phyloP scores from a whole-genome alignment of 2,888 invertebrate genomes.

The Eupeodes luniger region DNA sequence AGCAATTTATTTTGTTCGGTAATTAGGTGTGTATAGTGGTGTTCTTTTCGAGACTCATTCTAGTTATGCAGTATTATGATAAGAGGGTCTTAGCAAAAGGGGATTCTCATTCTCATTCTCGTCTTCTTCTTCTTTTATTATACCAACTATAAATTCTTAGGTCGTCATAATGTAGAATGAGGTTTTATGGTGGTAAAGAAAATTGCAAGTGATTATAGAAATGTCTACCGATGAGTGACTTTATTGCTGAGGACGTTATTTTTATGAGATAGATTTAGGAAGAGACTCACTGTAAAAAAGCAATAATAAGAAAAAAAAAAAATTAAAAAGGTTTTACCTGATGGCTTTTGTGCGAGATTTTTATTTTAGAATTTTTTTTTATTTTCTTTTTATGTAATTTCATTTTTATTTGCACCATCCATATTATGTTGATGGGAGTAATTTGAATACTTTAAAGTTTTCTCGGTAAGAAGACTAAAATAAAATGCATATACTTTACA shows the following conservation, averaged over 20 bases:
- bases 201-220: slow-evolving; percentile 78
- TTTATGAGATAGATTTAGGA: slow-evolving; percentile 60
- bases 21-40: slow-evolving; percentile 75
- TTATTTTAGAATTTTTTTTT: slow-evolving; percentile 10
- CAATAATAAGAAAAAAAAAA: too few species aligned
- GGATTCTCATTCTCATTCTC: neutral
- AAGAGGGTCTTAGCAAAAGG: neutral
- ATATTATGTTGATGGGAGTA: neutral
- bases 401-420: slow-evolving; percentile 19
- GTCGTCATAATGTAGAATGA: slow-evolving; percentile 33
- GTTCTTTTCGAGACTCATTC: slow-evolving; percentile 36
- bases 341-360: neutral
- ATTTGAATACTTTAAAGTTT: slow-evolving; percentile 4
- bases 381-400: neutral
- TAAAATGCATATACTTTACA: too few species aligned
- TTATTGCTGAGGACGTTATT: slow-evolving; percentile 68
- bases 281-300: neutral
- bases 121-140: neutral
- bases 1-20: slow-evolving; percentile 75
- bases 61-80: slow-evolving; percentile 33
- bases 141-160: neutral
- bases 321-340: neutral
- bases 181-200: slow-evolving; percentile 74
- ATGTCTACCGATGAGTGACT: slow-evolving; percentile 73
- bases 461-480: too few species aligned